These are phyloP conservation scores for Tychaedon coryphoeus DNA, from an alignment of 2,113 vertebrate genomes.

Conservation along the genomic window DNA sequence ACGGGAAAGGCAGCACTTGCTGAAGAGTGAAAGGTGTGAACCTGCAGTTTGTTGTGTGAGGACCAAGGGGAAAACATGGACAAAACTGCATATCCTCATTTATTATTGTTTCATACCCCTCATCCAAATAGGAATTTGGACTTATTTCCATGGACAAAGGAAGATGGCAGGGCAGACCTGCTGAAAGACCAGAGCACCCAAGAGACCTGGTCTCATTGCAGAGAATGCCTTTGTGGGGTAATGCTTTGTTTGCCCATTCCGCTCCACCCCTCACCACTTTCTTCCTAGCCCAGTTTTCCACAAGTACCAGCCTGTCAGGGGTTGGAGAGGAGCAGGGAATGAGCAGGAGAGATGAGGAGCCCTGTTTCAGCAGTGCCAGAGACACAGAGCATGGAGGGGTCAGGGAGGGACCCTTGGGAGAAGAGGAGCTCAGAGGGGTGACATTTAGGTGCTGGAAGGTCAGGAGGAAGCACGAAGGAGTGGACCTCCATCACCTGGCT, in stretches of 20 bases:
- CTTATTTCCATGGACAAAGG: neutral
- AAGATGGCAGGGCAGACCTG: neutral
- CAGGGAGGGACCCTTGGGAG: neutral
- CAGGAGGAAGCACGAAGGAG: neutral
- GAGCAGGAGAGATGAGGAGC: neutral
- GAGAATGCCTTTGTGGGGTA: neutral
- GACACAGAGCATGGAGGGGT: fast-evolving
- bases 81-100: neutral
- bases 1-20: neutral
- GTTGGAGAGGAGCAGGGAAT: neutral
- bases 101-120: neutral
- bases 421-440: neutral
- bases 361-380: neutral
- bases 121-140: neutral
- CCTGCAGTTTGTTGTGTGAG: neutral
- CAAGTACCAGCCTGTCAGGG: too few relatives aligned
- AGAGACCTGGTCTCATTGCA: neutral
- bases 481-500: neutral
- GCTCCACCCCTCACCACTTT: neutral
- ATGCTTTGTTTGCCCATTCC: neutral
- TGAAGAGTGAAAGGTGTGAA: neutral
- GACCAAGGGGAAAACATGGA: neutral
- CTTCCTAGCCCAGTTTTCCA: neutral
- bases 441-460: neutral
- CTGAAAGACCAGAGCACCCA: neutral